These are phyloP conservation scores for Lasioglossum zephyrum DNA, from an alignment of 2,888 invertebrate genomes.

Conservation along the genomic window DNA sequence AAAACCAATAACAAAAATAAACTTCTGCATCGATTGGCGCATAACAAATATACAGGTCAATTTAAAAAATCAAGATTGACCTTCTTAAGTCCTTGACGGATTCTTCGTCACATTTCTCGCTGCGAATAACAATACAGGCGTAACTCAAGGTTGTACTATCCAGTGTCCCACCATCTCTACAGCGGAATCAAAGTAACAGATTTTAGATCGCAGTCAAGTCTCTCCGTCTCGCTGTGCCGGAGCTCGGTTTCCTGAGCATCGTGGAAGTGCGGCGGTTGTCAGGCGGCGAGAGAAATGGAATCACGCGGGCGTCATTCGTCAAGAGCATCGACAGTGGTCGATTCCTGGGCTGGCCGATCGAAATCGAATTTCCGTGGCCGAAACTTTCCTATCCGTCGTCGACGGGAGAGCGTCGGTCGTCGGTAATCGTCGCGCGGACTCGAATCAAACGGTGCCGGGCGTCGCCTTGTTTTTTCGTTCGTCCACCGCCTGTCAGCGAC, in stretches of 20 bases:
- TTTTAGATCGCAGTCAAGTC: not conserved
- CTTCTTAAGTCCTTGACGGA: too few relatives aligned
- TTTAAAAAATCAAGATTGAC: too few relatives aligned
- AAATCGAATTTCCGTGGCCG: constrained; percentile 32
- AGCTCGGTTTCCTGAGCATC: not conserved
- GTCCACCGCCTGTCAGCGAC: constrained; percentile 12
- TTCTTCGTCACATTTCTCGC: not conserved
- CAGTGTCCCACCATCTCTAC: rapidly evolving
- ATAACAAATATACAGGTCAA: too few relatives aligned
- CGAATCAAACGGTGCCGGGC: constrained; percentile 18
- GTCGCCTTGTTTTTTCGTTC: constrained; percentile 18
- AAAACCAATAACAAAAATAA: too few relatives aligned
- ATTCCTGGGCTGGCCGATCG: not conserved
- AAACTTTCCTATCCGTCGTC: not conserved
- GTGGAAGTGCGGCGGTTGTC: not conserved
- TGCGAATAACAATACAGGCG: not conserved
- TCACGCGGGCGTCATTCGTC: not conserved
- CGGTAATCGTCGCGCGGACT: constrained; percentile 20
- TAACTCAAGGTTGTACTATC: not conserved
- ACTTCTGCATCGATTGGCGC: not conserved
- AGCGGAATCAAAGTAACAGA: not conserved
- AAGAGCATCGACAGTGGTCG: not conserved
- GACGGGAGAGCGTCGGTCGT: not conserved
- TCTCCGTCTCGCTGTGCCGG: not conserved
- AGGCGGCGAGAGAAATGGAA: not conserved